Evolutionary conservation across 1,140 invertebrate genomes (phyloP), one percentile per base, ranked within the genome.

Genomic region (Drosophila nigrodunni): DNA sequence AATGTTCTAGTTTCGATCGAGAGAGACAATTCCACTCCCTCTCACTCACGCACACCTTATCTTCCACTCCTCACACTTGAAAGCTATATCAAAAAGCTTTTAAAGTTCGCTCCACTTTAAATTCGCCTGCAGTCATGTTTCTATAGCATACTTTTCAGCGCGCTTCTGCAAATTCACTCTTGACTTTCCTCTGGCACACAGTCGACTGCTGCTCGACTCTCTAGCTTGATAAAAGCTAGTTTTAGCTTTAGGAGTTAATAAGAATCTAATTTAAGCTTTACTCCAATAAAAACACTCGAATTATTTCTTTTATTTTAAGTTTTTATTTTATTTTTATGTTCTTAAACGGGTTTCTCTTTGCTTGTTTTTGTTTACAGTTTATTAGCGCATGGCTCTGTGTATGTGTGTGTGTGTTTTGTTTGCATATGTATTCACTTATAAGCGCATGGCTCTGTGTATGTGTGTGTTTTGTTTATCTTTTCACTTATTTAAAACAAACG

Each of bases 241-340:
- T 30, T 30, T 30, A 30, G 25, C 25, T 1, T 30, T 30, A 30
- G 25, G 2, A 30, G 4, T 30, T 6, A 25, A 3, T 25, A 25
- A 25, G 2, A 3, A 25, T 2, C 25, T 25, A 25, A 15, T 15
- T 30, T 30, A 30, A 30, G 25, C 25, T 6, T 11, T n/a, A 3
- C 10, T 1, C 10, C 39, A 41, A n/a, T 25, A 15, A 52, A 50
- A 52, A 13, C 13, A 5, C n/a, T n/a, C 25, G 34, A n/a, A 25
- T 9, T 11, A 7, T 21, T 5, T 25, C 7, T 54, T 64, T 54
- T 15, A 57, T n/a, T 71, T 65, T 46, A 66, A 64, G 49, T 66
- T 72, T 66, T 72, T 47, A 61, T 55, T 74, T 60, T 55, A 61
- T 74, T 69, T 68, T 35, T 68, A 74, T 39, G 34, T 69, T 61